Evolutionary conservation across 2,113 vertebrate genomes (phyloP).

Genomic region (Chaetodon trifascialis): DNA sequence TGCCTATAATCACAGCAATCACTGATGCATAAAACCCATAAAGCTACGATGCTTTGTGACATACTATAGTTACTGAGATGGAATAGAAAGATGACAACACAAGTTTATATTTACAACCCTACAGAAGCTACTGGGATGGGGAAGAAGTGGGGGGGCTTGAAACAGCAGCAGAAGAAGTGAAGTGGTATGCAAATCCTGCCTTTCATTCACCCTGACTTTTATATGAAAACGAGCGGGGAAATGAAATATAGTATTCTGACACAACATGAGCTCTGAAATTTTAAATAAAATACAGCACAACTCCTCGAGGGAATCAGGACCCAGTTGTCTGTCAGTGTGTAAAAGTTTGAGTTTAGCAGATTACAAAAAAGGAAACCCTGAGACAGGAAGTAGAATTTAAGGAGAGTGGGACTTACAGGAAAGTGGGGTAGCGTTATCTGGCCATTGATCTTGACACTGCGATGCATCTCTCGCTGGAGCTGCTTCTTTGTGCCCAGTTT

Average conservation of each 20-base stretch:
- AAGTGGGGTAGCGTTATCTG: conserved; percentile 97
- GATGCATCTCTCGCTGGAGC: conserved; percentile 95
- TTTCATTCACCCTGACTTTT: conserved; percentile 80
- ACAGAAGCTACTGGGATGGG: conserved; percentile 44
- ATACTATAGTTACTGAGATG: conserved; percentile 17
- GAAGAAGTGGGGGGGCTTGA: background rate
- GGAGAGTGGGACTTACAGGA: conserved; percentile 89
- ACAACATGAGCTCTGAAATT: conserved; percentile 73
- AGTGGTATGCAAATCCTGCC: conserved; percentile 73
- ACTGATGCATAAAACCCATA: background rate
- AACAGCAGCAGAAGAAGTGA: conserved; percentile 40
- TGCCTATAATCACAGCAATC: background rate
- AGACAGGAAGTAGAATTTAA: conserved; percentile 79
- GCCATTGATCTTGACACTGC: conserved; percentile 96
- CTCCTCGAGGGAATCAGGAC: conserved; percentile 70
- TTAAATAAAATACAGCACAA: conserved; percentile 60
- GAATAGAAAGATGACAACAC: conserved; percentile 38
- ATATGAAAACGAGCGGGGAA: conserved; percentile 75
- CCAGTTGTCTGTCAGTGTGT: conserved; percentile 70
- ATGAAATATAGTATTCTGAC: conserved; percentile 80
- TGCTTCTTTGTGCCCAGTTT: conserved; percentile 95
- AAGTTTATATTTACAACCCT: conserved; percentile 67
- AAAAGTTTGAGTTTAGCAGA: conserved; percentile 62
- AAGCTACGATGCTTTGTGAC: background rate
- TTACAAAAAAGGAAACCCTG: conserved; percentile 53